These are phyloP conservation scores for Aphodius sticticus DNA, from an alignment of 2,888 invertebrate genomes.

Conservation along the genomic window DNA sequence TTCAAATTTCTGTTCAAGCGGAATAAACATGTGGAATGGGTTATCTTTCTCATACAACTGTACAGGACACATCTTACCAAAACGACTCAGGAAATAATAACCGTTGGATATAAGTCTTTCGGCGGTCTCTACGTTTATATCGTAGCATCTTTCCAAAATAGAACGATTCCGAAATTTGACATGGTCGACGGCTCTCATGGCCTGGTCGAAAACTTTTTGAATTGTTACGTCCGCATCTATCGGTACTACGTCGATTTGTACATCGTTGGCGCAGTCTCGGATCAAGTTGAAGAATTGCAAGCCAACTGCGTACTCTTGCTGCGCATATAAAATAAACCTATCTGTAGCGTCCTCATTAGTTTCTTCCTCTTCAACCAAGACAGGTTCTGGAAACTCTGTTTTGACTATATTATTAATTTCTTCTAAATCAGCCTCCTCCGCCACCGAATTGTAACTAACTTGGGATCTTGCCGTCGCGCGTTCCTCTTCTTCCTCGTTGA, in stretches of 20 bases:
- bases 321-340: slow-evolving; percentile 61
- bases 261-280: slow-evolving; percentile 56
- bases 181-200: slow-evolving; percentile 50
- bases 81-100: slow-evolving; percentile 69
- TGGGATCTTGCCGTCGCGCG: slow-evolving; percentile 44
- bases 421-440: slow-evolving; percentile 62
- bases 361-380: slow-evolving; percentile 62
- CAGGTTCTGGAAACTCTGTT: slow-evolving; percentile 61
- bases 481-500: slow-evolving; percentile 34
- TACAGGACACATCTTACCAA: slow-evolving; percentile 72
- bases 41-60: slow-evolving; percentile 63
- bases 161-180: slow-evolving; percentile 62
- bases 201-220: slow-evolving; percentile 49
- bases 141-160: slow-evolving; percentile 66
- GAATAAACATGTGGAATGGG: slow-evolving; percentile 63
- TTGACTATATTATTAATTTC: slow-evolving; percentile 56
- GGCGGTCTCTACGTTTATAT: slow-evolving; percentile 64
- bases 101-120: slow-evolving; percentile 67
- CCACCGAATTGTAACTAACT: slow-evolving; percentile 59
- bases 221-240: slow-evolving; percentile 59
- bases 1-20: slow-evolving; percentile 57
- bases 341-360: slow-evolving; percentile 61
- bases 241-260: slow-evolving; percentile 61
- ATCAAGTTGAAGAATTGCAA: slow-evolving; percentile 59
- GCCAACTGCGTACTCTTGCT: slow-evolving; percentile 60